Percentiles rank a stretch among this genome's conserved stretches.
Conservation (phyloP, 2,113 vertebrate species). For the Pheucticus melanocephalus region DNA sequence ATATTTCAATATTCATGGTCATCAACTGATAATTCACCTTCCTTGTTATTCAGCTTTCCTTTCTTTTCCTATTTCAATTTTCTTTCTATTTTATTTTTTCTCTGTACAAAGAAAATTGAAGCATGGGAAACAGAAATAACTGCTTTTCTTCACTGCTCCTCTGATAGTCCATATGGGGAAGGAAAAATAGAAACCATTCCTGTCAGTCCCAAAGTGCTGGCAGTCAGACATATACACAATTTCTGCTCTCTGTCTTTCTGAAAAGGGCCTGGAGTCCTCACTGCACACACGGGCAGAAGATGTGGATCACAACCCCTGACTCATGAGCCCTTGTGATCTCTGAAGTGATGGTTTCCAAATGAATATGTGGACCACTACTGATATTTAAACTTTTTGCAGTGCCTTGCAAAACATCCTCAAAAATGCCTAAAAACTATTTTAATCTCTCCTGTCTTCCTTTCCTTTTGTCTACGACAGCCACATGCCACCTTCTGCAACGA, state of each 20-base stretch:
- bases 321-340: background rate
- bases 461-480: background rate
- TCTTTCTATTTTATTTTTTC: background rate
- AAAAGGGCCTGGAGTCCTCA: background rate
- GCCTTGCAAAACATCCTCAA: background rate
- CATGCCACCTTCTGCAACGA: background rate
- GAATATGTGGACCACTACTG: background rate
- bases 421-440: background rate
- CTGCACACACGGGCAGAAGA: background rate
- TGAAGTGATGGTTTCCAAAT: background rate
- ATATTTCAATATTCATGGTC: background rate
- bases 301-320: accelerated
- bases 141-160: background rate
- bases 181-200: background rate
- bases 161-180: background rate
- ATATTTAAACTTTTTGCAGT: background rate
- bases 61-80: background rate
- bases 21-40: background rate
- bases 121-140: background rate
- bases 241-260: background rate
- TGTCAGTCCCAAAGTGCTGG: background rate
- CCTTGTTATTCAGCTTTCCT: background rate
- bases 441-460: background rate
- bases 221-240: background rate
- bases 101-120: background rate